These are phyloP conservation scores for Huso huso DNA, from an alignment of 2,797 vertebrate genomes.

Conservation along the genomic window DNA sequence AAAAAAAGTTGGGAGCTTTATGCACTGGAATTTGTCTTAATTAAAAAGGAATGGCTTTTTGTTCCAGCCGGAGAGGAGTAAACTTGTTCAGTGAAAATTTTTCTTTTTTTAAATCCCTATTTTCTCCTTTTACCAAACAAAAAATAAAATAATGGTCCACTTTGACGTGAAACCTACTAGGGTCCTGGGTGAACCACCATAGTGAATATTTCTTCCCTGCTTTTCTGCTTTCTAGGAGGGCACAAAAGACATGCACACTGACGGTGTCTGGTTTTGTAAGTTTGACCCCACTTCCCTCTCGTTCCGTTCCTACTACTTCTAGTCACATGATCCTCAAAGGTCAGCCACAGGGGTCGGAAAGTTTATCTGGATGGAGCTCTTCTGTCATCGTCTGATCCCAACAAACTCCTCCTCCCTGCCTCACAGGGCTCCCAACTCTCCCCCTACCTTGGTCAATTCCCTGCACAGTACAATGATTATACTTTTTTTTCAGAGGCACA, in stretches of 20 bases:
- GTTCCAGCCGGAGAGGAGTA: conserved; percentile 33
- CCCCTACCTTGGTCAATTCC: background rate
- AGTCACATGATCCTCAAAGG: background rate
- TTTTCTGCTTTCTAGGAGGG: no score
- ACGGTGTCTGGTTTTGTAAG: no score
- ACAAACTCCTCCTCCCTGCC: no score
- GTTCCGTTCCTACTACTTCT: background rate
- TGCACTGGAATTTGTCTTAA: conserved; percentile 51
- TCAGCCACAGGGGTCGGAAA: background rate
- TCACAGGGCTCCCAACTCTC: background rate
- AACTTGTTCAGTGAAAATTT: conserved; percentile 26
- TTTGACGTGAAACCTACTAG: no score
- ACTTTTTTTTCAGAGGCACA: background rate
- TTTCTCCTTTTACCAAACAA: no score
- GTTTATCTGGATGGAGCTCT: background rate
- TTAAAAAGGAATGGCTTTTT: conserved; percentile 47
- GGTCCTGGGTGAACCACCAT: no score
- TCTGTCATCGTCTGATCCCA: background rate
- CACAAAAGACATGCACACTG: no score
- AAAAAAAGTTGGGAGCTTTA: conserved; percentile 36
- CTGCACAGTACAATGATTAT: no score
- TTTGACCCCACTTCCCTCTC: background rate
- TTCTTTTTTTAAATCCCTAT: background rate
- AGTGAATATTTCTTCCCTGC: no score
- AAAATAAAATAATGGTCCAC: no score